Evolutionary conservation across 2,888 invertebrate species (phyloP).

Genomic region (Tholera decimalis): DNA sequence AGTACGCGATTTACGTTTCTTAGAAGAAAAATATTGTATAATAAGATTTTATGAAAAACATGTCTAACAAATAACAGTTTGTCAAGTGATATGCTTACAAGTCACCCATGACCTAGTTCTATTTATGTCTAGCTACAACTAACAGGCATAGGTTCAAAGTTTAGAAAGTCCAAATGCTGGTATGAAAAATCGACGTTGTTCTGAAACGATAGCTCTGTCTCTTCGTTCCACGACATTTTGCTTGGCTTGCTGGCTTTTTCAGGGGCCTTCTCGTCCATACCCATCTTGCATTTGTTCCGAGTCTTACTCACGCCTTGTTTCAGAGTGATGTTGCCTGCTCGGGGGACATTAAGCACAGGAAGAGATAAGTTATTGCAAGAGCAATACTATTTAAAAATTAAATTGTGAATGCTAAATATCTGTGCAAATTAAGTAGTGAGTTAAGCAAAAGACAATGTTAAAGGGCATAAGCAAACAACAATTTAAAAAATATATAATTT

Average conservation of each 20-base stretch:
- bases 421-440: conserved; percentile 18
- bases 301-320: conserved; percentile 81
- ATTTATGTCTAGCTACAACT: conserved; percentile 71
- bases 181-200: conserved; percentile 74
- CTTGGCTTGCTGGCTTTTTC: conserved; percentile 70
- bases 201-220: conserved; percentile 66
- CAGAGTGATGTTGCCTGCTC: conserved; percentile 84
- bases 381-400: conserved; percentile 5
- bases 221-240: conserved; percentile 79
- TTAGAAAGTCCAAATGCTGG: conserved; percentile 83
- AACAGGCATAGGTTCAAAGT: conserved; percentile 87
- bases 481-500: conserved; percentile 41
- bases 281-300: conserved; percentile 75
- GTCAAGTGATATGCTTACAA: conserved; percentile 65
- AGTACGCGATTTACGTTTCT: neutral
- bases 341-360: conserved; percentile 41
- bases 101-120: conserved; percentile 54
- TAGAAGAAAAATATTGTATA: conserved; percentile 11
- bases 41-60: neutral
- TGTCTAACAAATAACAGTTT: conserved; percentile 1
- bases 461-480: conserved; percentile 1
- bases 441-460: conserved; percentile 12
- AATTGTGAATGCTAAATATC: conserved; percentile 28
- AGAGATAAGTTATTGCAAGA: conserved; percentile 8
- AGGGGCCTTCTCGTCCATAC: conserved; percentile 76